Percentiles rank a stretch among this genome's conserved stretches.
These are phyloP conservation scores for Unio pictorum DNA, from an alignment of 2,888 invertebrate genomes.

Conservation along the genomic window DNA sequence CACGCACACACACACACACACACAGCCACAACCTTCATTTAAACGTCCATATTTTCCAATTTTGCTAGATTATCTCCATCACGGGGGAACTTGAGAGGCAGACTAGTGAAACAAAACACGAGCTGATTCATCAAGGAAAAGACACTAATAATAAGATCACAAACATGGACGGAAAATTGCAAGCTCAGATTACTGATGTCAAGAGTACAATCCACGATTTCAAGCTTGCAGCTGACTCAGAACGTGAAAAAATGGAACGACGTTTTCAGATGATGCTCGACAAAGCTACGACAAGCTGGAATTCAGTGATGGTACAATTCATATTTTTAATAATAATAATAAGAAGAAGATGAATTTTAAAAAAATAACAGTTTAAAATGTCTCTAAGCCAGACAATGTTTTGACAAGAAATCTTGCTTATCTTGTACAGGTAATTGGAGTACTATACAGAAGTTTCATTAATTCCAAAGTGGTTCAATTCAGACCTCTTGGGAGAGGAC, in stretches of 20 bases:
- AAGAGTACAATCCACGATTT: constrained; percentile 46
- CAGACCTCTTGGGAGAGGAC: no score
- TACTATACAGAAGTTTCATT: no score
- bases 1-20: not conserved
- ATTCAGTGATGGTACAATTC: constrained; percentile 36
- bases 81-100: constrained; percentile 52
- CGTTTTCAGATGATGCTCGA: constrained; percentile 58
- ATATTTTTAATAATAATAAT: no score
- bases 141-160: constrained; percentile 58
- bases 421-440: no score
- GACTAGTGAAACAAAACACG: constrained; percentile 44
- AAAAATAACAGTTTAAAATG: no score
- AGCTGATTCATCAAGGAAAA: constrained; percentile 57
- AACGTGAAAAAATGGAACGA: constrained; percentile 62
- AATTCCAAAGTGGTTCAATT: no score
- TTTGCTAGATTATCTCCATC: constrained; percentile 46
- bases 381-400: no score
- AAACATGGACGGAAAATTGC: constrained; percentile 59
- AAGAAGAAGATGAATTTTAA: no score
- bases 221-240: constrained; percentile 45
- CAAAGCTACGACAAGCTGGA: constrained; percentile 48
- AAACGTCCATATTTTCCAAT: not conserved
- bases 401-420: no score
- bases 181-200: constrained; percentile 53
- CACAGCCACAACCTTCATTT: not conserved